Evolutionary conservation across 2,797 vertebrate genomes (phyloP).

Genomic region (Sebastolobus alascanus): DNA sequence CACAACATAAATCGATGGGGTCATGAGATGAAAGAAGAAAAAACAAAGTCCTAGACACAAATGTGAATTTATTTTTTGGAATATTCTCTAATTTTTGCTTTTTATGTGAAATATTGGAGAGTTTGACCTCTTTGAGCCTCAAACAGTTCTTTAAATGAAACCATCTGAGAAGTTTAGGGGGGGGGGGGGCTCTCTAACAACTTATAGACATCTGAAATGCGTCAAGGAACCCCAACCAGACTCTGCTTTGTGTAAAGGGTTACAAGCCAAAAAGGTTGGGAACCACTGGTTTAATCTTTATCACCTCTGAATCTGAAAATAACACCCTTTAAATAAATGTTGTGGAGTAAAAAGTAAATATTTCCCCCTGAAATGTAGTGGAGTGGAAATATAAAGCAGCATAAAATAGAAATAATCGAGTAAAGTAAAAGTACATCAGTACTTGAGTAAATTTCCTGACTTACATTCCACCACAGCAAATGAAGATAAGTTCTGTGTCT

Average conservation of each 20-base stretch:
- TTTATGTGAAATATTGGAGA: neutral
- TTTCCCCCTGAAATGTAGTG: neutral
- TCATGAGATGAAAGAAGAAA: neutral
- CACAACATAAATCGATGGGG: neutral
- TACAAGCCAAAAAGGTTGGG: neutral
- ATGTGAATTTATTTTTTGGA: neutral
- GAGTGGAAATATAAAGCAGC: neutral
- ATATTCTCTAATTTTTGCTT: neutral
- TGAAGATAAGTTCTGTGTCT: neutral
- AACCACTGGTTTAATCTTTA: neutral
- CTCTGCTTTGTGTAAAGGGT: neutral
- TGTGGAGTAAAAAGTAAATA: neutral
- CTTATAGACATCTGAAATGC: conserved; percentile 6
- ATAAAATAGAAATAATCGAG: neutral
- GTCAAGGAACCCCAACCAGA: neutral
- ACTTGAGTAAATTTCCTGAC: neutral
- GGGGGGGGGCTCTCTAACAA: neutral
- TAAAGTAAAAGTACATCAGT: neutral
- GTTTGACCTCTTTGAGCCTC: neutral
- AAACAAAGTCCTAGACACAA: neutral
- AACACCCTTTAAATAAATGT: neutral
- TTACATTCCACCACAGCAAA: neutral
- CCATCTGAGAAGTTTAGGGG: conserved; percentile 1
- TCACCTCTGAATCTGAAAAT: neutral
- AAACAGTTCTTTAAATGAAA: neutral